These are phyloP conservation scores for Lasius fuliginosus DNA, from an alignment of 2,888 invertebrate genomes.

Conservation along the genomic window DNA sequence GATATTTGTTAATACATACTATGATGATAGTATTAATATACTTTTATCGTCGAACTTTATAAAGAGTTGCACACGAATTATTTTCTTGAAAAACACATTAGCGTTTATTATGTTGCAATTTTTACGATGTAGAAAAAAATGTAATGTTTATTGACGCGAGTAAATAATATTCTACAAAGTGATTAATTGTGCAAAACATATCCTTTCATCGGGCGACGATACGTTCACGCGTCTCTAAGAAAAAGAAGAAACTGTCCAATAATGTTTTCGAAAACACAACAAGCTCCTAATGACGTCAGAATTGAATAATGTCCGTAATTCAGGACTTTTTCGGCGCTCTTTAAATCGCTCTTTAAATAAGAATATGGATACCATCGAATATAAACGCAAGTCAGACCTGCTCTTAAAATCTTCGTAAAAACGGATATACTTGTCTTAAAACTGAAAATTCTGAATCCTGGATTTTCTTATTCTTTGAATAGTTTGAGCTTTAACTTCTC, in stretches of 20 bases:
- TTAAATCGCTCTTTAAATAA: constrained; percentile 20
- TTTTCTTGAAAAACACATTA: constrained; percentile 4
- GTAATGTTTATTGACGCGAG: not conserved
- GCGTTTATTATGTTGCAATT: not conserved
- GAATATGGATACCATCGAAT: constrained; percentile 4
- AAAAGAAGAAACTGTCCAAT: constrained; percentile 38
- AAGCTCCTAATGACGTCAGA: constrained; percentile 72
- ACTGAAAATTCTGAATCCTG: not conserved
- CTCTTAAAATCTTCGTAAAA: constrained; percentile 17
- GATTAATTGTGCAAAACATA: constrained; percentile 21
- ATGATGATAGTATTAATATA: not conserved
- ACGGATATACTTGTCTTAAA: not conserved
- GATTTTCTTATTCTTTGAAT: constrained; percentile 8
- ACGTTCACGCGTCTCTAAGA: constrained; percentile 44
- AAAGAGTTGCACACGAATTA: not conserved
- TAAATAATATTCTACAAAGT: constrained; percentile 7
- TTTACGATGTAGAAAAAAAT: not conserved
- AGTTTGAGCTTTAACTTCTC: constrained; percentile 18
- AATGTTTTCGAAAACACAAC: constrained; percentile 64
- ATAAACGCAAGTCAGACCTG: constrained; percentile 17
- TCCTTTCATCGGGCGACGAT: not conserved
- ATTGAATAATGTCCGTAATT: constrained; percentile 75
- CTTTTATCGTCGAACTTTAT: not conserved
- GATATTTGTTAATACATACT: not conserved
- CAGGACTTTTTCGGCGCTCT: constrained; percentile 59